Base-by-base conservation (phyloP, 2,113 vertebrate species). In the Mola mola region DNA sequence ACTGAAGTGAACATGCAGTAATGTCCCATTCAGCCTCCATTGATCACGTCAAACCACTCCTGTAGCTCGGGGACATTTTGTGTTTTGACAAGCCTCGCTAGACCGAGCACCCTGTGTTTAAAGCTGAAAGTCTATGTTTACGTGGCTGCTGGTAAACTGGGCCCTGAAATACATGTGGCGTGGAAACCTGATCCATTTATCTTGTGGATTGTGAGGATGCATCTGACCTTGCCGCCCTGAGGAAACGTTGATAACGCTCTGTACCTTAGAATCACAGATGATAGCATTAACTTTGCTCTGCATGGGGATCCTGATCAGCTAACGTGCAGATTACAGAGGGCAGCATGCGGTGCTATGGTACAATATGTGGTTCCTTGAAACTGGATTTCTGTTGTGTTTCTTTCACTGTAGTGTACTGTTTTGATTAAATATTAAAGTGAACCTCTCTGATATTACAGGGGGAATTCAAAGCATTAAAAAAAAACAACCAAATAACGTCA, bases 141-240 rank as follows among this genome's bases (percentile, higher is more conserved):
- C 75, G 83, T 86, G 84, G 81, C 73, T 71, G 63, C 56, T 78
- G 71, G 79, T 62, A 50, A 72, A 43, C 63, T 55, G 28, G 67
- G 55, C 78, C 67, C 70, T 75, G 62, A 86, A 80, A 67, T 68
- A 69, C 74, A 67, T 31, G 64, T 75, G 79, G 75, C 29, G 49
- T 75, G 75, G 81, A 87, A 78, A 79, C 65, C 58, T 62, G 79
- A 84, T 82, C 79, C 84, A 80, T 87, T 86, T 86, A 86, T 89
- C 78, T 78, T 76, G 67, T 47, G 62, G 75, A 81, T 79, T 83
- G 84, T 69, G 62, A 79, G 69, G 76, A 86, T 78, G 79, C 66
- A 73, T 78, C 66, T 83, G 78, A 82, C 85, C 83, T 79, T 79
- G 71, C 48, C 68, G 72, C 75, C 76, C 78, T 26, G 72, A 82